phyloP scores from a whole-genome alignment of 2,797 vertebrate genomes.

The Ptychobarbus kaznakovi region DNA sequence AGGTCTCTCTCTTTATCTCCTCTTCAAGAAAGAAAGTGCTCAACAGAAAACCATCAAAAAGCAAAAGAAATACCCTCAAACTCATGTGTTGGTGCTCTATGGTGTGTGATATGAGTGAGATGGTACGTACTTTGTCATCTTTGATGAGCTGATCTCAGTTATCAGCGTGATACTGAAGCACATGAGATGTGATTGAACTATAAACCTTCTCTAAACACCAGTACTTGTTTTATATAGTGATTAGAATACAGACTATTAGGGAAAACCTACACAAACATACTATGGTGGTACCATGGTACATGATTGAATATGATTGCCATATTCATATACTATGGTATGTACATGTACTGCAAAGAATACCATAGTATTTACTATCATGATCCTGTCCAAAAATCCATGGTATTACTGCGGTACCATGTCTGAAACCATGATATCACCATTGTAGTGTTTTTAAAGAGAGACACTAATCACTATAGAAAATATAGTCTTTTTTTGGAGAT shows the following conservation, averaged over 20 bases:
- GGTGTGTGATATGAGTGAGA: background rate
- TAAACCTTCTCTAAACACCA: background rate
- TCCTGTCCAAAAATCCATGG: background rate
- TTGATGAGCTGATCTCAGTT: constrained; percentile 49
- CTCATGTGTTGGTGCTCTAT: background rate
- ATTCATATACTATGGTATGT: constrained; percentile 43
- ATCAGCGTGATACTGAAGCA: constrained; percentile 24
- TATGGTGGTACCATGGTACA: background rate
- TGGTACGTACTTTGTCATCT: constrained; percentile 5
- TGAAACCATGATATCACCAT: background rate
- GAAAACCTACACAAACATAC: background rate
- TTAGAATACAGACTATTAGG: background rate
- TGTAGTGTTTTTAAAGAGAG: background rate
- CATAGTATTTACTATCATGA: constrained; percentile 30
- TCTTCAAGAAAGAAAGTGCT: constrained; percentile 40
- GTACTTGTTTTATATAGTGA: constrained; percentile 20
- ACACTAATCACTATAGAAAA: background rate
- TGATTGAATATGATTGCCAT: constrained; percentile 20
- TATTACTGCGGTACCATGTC: background rate
- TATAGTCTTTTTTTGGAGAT: background rate
- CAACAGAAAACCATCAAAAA: constrained; percentile 40
- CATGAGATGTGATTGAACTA: background rate
- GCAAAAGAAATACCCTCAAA: constrained; percentile 15
- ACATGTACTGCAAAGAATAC: constrained; percentile 10
- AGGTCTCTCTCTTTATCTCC: constrained; percentile 16